phyloP scores from a whole-genome alignment of 1,140 invertebrate species.

The Drosophila nigromelanica region DNA sequence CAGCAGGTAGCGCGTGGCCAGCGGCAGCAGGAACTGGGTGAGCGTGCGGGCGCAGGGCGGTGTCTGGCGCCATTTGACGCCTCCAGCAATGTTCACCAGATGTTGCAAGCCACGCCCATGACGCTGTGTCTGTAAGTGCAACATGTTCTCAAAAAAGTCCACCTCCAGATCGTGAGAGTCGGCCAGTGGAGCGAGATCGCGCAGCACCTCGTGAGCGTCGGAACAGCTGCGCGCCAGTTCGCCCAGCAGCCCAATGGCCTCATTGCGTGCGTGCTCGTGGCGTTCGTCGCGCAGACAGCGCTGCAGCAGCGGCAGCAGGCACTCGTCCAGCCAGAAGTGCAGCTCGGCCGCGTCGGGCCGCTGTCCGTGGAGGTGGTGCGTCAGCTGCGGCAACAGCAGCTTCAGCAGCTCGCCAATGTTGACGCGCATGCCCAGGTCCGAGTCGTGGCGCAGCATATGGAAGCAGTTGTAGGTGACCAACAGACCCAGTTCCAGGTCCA shows the following conservation, averaged over 20 bases:
- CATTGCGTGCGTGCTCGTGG: conserved; percentile 88
- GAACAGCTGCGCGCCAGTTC: conserved; percentile 89
- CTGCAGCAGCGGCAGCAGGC: conserved; percentile 88
- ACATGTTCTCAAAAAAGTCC: conserved; percentile 97
- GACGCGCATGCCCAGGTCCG: conserved; percentile 93
- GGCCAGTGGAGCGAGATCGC: conserved; percentile 89
- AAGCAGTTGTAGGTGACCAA: conserved; percentile 93
- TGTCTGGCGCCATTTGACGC: conserved; percentile 47
- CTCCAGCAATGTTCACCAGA: conserved; percentile 53
- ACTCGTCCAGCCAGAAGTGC: conserved; percentile 89
- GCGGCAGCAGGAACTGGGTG: conserved; percentile 93
- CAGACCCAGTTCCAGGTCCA: conserved; percentile 88
- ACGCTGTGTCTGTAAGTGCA: conserved; percentile 93
- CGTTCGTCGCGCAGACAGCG: conserved; percentile 87
- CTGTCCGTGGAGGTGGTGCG: conserved; percentile 17
- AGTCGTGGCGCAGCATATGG: conserved; percentile 90
- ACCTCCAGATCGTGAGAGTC: conserved; percentile 92
- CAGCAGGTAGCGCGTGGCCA: conserved; percentile 92
- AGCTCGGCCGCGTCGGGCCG: conserved; percentile 79
- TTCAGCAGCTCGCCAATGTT: conserved; percentile 90
- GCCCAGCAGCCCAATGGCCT: conserved; percentile 91
- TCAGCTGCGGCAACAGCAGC: conserved; percentile 85
- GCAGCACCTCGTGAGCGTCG: conserved; percentile 88
- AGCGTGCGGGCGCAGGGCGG: conserved; percentile 88
- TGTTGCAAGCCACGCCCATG: conserved; percentile 89